Evolutionary conservation across 2,113 vertebrate species (phyloP), one percentile per base, ranked within the genome.

Genomic region (Cyrtonyx montezumae): DNA sequence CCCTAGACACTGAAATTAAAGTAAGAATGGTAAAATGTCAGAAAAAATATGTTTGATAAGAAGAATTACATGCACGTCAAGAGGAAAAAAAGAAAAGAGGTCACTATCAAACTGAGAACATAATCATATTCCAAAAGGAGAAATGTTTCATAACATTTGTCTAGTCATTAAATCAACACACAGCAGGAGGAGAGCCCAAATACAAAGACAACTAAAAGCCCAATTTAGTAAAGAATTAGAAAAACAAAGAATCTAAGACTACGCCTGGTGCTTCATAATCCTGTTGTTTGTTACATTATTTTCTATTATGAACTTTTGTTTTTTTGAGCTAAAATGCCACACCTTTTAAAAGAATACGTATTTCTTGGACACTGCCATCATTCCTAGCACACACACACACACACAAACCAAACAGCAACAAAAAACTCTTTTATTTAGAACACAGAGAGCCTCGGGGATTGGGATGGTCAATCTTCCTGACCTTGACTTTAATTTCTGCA

Each of bases 51-150:
- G 18, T 90, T 90, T 93, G 73, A 86, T 80, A 42, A 43, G 68
- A 80, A 83, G 42, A 85, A 94, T 77, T 87, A 49, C 58, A 53
- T 53, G 40, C 70, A 87, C 20, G 53, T 71, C 69, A 86, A 88
- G 17, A 93, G 17, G 25, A 63, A 88, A 77, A 46, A 36, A 92
- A 84, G 37, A 32, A 65, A 71, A 71, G 37, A 91, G 74, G 48
- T 89, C 78, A 92, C 62, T 73, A 76, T 40, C 81, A 92, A 94
- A 93, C 37, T 53, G 69, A 81, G 77, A 91, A 79, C 36, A 87
- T 67, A 84, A 68, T 48, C 81, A 94, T 92, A 87, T 91, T 92
- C 70, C 48, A 91, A 91, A 93, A 87, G 36, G 22, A 92, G 87
- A 94, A 88, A 46, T 46, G 10, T 42, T 89, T 91, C 75, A 87